Percentiles rank a stretch among this genome's conserved stretches.
Conservation (phyloP, 2,888 invertebrate species). For the Taphrorychus bicolor region DNA sequence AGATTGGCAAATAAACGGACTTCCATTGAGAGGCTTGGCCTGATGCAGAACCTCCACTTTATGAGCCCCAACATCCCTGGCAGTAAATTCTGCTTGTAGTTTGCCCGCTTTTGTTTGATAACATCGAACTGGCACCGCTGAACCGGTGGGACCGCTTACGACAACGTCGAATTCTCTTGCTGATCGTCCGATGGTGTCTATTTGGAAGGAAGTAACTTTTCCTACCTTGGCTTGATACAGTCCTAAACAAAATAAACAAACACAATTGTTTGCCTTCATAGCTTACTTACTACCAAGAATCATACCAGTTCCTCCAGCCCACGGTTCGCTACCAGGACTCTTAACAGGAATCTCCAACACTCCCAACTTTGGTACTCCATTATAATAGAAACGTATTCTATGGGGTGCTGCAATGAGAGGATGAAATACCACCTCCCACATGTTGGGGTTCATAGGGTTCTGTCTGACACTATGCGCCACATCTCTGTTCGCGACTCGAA, state of each 20-base stretch:
- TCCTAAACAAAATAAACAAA: conserved; percentile 61
- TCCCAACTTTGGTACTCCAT: conserved; percentile 77
- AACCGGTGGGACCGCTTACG: conserved; percentile 64
- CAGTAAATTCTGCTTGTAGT: conserved; percentile 91
- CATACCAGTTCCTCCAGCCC: conserved; percentile 67
- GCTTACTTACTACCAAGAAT: neutral
- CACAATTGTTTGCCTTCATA: no score
- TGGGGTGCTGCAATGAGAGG: conserved; percentile 89
- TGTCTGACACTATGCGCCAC: conserved; percentile 84
- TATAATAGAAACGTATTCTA: conserved; percentile 83
- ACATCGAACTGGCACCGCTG: conserved; percentile 69
- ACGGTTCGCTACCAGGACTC: conserved; percentile 58
- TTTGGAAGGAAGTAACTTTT: conserved; percentile 84
- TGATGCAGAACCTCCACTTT: conserved; percentile 86
- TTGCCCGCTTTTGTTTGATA: conserved; percentile 97
- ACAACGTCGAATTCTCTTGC: conserved; percentile 92
- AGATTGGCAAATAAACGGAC: conserved; percentile 92
- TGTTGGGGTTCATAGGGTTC: conserved; percentile 70
- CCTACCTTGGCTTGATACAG: conserved; percentile 86
- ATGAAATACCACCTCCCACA: conserved; percentile 87
- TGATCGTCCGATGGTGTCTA: conserved; percentile 85
- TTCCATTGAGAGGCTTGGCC: conserved; percentile 88
- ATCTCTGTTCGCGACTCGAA: conserved; percentile 77
- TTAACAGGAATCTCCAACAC: conserved; percentile 66
- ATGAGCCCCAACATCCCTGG: conserved; percentile 74